Evolutionary conservation across 30 jellyfish, hydroid and myxozoan genomes (phyloP).

Genomic region (Clytia hemisphaerica): DNA sequence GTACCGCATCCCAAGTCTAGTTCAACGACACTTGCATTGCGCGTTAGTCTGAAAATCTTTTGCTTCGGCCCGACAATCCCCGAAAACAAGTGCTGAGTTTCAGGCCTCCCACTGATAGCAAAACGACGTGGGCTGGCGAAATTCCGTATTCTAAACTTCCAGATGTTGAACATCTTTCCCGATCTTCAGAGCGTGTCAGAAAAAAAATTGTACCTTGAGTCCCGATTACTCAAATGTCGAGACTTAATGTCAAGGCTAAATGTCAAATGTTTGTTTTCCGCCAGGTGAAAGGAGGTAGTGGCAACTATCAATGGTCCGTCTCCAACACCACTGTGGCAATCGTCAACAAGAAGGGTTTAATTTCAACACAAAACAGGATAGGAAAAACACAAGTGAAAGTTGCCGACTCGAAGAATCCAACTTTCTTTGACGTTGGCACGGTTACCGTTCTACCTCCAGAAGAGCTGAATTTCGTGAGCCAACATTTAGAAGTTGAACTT

Average conservation of each 20-base stretch:
- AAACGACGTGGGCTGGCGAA: no score
- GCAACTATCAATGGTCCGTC: constrained; percentile 65
- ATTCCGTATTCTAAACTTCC: background rate
- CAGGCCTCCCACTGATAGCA: no score
- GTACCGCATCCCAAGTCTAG: no score
- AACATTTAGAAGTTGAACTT: constrained; percentile 79
- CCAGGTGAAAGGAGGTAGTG: constrained; percentile 98
- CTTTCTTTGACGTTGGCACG: constrained; percentile 55
- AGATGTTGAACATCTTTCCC: background rate
- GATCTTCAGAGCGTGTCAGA: background rate
- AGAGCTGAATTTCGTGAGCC: constrained; percentile 52
- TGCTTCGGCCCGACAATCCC: no score
- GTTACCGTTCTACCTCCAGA: constrained; percentile 74
- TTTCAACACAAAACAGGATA: constrained; percentile 43
- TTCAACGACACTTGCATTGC: no score
- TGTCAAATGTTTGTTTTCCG: background rate
- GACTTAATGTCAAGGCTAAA: no score
- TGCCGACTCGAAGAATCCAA: constrained; percentile 52
- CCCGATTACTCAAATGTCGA: no score
- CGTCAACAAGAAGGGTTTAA: constrained; percentile 68
- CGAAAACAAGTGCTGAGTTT: no score
- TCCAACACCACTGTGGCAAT: constrained; percentile 42
- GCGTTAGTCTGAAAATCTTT: no score
- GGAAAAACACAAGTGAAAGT: constrained; percentile 61
- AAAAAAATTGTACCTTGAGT: no score